Evolutionary conservation across 2,113 vertebrate species (phyloP).

Genomic region (Pavo muticus): DNA sequence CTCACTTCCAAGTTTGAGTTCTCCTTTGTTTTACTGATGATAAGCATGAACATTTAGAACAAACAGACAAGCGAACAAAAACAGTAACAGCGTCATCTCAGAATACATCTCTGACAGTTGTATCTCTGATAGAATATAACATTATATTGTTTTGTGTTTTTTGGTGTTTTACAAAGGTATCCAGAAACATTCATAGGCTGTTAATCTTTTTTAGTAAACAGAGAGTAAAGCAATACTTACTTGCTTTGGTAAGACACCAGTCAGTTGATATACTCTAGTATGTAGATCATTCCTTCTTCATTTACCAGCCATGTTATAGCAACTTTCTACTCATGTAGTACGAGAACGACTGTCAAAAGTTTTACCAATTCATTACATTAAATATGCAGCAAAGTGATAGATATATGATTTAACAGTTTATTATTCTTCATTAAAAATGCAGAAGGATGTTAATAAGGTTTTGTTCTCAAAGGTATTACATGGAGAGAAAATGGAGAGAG

Average conservation of each 20-base stretch:
- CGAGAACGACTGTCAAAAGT: neutral
- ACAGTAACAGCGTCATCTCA: neutral
- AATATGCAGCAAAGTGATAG: slow-evolving; percentile 42
- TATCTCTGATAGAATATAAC: neutral
- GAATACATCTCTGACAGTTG: neutral
- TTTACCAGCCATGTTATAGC: neutral
- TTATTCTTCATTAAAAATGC: slow-evolving; percentile 70
- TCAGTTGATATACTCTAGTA: neutral
- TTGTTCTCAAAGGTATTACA: slow-evolving; percentile 16
- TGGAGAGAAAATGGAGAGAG: neutral
- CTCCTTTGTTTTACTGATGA: neutral
- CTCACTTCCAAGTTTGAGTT: neutral
- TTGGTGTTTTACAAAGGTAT: neutral
- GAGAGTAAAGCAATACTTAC: neutral
- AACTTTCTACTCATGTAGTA: neutral
- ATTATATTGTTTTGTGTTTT: neutral
- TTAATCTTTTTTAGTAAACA: neutral
- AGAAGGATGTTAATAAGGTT: slow-evolving; percentile 42
- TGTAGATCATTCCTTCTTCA: neutral
- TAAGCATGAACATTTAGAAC: neutral
- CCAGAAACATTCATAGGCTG: neutral
- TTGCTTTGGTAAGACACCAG: neutral
- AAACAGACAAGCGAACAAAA: neutral
- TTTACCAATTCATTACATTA: slow-evolving; percentile 43
- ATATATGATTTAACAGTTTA: slow-evolving; percentile 56